These are phyloP conservation scores for Empidonax alnorum DNA, from an alignment of 2,113 vertebrate species.

Conservation along the genomic window DNA sequence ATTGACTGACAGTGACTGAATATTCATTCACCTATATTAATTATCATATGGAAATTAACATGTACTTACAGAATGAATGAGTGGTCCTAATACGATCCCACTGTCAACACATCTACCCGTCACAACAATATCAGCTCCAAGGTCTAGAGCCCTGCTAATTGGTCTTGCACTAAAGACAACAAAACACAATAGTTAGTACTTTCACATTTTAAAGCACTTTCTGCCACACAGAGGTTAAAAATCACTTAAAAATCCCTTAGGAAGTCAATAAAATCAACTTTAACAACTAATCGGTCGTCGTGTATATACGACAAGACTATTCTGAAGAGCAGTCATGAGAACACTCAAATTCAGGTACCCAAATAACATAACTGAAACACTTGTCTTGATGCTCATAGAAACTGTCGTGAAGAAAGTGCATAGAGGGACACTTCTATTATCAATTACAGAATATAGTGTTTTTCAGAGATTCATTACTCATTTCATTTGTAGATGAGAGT, in stretches of 20 bases:
- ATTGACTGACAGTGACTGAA: not conserved
- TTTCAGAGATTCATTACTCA: not conserved
- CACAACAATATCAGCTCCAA: slow-evolving; percentile 85
- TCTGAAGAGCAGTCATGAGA: not conserved
- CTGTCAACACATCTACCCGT: slow-evolving; percentile 88
- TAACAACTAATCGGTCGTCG: not conserved
- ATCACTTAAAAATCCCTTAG: not conserved
- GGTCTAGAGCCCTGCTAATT: slow-evolving; percentile 85
- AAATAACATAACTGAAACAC: not conserved
- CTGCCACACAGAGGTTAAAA: not conserved
- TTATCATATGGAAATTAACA: not conserved
- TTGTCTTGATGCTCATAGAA: not conserved
- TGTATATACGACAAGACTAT: not conserved
- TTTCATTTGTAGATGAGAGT: not conserved
- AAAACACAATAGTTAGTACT: not conserved
- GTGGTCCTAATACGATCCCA: slow-evolving; percentile 83
- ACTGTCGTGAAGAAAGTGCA: not conserved
- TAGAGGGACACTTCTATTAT: not conserved
- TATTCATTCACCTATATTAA: not conserved
- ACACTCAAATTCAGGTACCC: not conserved
- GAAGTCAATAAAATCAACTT: not conserved
- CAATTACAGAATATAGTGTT: not conserved
- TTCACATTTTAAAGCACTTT: not conserved
- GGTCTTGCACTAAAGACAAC: slow-evolving; percentile 75
- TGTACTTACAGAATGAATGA: slow-evolving; percentile 84